phyloP scores from a whole-genome alignment of 2,113 vertebrate genomes.

The Phainopepla nitens region DNA sequence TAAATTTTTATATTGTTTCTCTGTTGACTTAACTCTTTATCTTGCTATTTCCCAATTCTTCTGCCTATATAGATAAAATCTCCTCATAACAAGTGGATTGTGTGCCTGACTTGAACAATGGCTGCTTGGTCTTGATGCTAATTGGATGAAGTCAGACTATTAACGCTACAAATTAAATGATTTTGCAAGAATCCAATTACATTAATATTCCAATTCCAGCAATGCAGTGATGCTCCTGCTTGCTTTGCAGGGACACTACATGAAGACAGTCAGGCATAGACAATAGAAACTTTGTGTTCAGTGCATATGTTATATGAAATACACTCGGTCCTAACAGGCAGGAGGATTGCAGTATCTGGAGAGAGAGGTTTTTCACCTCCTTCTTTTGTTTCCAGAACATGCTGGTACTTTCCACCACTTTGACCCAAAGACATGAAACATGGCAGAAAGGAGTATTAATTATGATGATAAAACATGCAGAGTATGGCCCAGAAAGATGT shows the following conservation, averaged over 20 bases:
- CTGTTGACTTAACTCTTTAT: neutral
- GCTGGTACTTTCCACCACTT: neutral
- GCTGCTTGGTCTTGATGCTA: neutral
- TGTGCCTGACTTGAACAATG: conserved; percentile 1
- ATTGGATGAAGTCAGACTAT: neutral
- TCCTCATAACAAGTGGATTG: neutral
- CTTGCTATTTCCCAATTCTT: neutral
- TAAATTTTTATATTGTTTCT: neutral
- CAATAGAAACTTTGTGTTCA: conserved; percentile 10
- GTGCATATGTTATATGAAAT: neutral
- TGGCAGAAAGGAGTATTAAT: neutral
- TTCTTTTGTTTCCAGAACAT: neutral
- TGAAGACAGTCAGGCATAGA: neutral
- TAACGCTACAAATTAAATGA: conserved; percentile 5
- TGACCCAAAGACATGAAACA: neutral
- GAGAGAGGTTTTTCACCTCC: neutral
- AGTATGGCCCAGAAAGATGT: neutral
- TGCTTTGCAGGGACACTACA: neutral
- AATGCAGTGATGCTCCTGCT: neutral
- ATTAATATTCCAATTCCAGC: conserved; percentile 14
- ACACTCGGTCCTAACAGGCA: neutral
- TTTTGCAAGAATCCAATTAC: neutral
- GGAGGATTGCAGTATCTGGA: neutral
- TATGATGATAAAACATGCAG: neutral
- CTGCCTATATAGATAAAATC: neutral